Percentiles rank a stretch among this genome's conserved stretches.
Conservation (phyloP, 2,797 vertebrate species). For the Alfaro cultratus region DNA sequence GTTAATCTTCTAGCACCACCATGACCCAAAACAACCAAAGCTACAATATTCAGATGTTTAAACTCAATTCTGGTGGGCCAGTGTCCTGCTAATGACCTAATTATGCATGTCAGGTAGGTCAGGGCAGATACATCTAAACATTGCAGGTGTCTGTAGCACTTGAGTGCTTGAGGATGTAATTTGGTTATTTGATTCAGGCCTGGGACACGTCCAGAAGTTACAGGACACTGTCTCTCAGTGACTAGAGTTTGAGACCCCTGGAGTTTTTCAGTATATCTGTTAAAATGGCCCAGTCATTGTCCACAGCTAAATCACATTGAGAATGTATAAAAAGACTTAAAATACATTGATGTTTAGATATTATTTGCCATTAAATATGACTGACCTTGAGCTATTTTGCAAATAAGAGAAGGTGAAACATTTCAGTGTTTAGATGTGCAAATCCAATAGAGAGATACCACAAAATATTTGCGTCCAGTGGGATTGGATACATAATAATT, state of each 20-base stretch:
- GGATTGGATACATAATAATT: background rate
- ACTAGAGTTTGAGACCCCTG: background rate
- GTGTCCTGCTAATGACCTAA: background rate
- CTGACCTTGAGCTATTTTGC: background rate
- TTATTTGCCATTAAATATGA: background rate
- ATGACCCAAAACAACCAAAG: background rate
- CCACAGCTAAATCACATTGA: background rate
- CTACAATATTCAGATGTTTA: background rate
- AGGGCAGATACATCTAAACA: too few relatives aligned
- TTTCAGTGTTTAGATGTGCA: background rate
- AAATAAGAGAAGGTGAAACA: background rate
- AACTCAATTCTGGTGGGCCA: background rate
- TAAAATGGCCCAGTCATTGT: background rate
- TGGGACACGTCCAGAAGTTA: background rate
- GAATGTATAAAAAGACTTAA: background rate
- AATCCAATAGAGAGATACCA: background rate
- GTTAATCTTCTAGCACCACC: background rate
- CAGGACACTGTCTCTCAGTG: background rate
- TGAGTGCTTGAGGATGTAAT: background rate
- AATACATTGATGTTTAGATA: background rate
- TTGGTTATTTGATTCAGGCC: background rate
- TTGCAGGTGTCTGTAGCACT: background rate
- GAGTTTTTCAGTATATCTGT: background rate
- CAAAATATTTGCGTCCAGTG: background rate
- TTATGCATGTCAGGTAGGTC: too few relatives aligned